A percentile compares a stretch with the other conserved stretches of the same genome.
Conservation (phyloP, 2,113 vertebrate genomes). For the Electrona antarctica region DNA sequence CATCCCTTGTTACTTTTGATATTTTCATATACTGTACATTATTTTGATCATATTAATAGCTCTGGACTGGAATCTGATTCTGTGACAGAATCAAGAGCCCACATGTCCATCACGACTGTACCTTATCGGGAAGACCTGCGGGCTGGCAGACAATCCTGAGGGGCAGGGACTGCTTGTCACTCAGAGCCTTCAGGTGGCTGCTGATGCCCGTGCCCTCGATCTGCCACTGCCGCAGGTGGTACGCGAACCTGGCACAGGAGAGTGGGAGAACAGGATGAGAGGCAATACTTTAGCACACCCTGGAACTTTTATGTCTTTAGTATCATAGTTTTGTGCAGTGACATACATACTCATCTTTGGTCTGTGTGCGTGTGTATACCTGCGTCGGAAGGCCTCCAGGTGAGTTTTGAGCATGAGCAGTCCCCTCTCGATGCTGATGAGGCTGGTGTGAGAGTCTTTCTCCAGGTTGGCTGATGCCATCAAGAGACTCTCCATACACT, state of each 20-base stretch:
- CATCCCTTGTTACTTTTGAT: too few relatives aligned
- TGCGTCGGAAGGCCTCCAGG: slow-evolving; percentile 96
- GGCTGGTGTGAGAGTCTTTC: slow-evolving; percentile 91
- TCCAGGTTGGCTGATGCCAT: slow-evolving; percentile 96
- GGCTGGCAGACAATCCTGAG: slow-evolving; percentile 97
- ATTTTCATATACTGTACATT: too few relatives aligned
- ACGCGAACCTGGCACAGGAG: slow-evolving; percentile 87
- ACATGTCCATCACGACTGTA: slow-evolving; percentile 36
- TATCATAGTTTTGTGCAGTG: background rate
- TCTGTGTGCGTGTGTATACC: slow-evolving; percentile 71
- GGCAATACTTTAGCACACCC: background rate
- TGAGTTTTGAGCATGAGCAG: slow-evolving; percentile 98
- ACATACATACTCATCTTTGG: background rate
- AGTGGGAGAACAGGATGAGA: background rate
- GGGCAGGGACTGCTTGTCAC: slow-evolving; percentile 96
- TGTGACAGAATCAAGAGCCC: background rate
- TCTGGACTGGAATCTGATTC: too few relatives aligned
- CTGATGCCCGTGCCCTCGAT: slow-evolving; percentile 98
- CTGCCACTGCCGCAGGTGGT: slow-evolving; percentile 98
- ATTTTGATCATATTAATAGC: too few relatives aligned
- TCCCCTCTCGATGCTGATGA: slow-evolving; percentile 96
- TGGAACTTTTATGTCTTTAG: background rate
- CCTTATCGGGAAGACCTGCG: slow-evolving; percentile 97
- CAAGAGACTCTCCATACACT: slow-evolving; percentile 99
- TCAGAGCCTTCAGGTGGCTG: slow-evolving; percentile 97